Conservation (phyloP, 2,797 vertebrate species). For the Acanthiza pusilla region DNA sequence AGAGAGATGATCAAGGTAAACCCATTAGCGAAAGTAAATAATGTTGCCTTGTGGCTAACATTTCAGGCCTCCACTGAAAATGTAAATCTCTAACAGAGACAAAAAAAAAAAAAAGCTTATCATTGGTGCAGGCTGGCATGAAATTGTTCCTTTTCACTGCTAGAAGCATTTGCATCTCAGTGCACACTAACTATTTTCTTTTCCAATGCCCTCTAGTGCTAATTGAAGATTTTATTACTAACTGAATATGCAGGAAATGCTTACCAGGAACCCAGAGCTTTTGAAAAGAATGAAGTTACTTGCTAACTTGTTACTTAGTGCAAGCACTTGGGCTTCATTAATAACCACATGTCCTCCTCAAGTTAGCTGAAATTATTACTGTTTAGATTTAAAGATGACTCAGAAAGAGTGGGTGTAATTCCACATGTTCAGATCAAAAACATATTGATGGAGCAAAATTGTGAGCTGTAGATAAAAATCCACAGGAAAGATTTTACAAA, state of each 20-base stretch:
- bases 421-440: not conserved
- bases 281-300: constrained; percentile 55
- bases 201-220: constrained; percentile 57
- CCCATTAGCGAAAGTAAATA: not conserved
- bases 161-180: constrained; percentile 52
- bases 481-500: not conserved
- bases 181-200: constrained; percentile 52
- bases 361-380: constrained; percentile 33
- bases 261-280: constrained; percentile 17
- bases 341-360: constrained; percentile 26
- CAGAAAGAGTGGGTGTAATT: constrained; percentile 28
- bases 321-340: constrained; percentile 43
- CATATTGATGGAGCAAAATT: not conserved
- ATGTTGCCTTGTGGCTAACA: not conserved
- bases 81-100: not conserved
- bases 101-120: not conserved
- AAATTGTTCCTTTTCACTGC: constrained; percentile 42
- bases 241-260: constrained; percentile 64
- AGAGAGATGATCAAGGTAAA: not conserved
- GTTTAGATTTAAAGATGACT: constrained; percentile 22
- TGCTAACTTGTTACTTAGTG: constrained; percentile 37
- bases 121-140: constrained; percentile 16
- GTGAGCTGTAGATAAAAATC: not conserved
- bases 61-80: constrained; percentile 23
- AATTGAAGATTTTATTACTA: constrained; percentile 64